These are phyloP conservation scores for Nycticebus coucang DNA, from an alignment of 2,113 vertebrate genomes.

Conservation along the genomic window DNA sequence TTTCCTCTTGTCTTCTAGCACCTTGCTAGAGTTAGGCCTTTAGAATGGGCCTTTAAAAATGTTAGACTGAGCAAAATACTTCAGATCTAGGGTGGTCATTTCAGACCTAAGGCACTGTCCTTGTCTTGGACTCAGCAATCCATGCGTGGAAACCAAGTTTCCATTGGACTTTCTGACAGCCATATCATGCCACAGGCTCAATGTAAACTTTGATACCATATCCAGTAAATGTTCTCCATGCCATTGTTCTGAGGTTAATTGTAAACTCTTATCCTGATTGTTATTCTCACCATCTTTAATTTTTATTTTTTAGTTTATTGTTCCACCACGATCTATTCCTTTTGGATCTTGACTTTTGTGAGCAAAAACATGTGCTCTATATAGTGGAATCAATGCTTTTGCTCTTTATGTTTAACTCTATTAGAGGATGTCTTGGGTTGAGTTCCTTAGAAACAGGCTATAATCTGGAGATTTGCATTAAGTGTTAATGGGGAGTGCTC, in stretches of 20 bases:
- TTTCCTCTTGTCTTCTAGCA: not conserved
- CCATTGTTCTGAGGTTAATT: not conserved
- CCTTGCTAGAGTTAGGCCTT: not conserved
- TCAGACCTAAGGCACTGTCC: not conserved
- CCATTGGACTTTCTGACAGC: not conserved
- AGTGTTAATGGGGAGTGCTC: not conserved
- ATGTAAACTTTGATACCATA: not conserved
- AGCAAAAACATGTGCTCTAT: not conserved
- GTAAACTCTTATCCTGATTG: not conserved
- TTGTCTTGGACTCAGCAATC: not conserved
- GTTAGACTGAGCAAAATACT: not conserved
- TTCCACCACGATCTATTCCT: not conserved
- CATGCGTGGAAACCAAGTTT: not conserved
- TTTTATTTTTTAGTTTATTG: conserved; percentile 2
- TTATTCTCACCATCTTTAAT: not conserved
- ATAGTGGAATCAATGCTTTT: not conserved
- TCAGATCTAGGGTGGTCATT: not conserved
- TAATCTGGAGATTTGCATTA: not conserved
- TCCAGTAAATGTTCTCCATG: not conserved
- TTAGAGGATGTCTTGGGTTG: not conserved
- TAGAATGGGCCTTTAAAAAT: not conserved
- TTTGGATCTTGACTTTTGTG: conserved; percentile 12
- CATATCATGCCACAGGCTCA: not conserved
- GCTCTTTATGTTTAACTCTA: not conserved
- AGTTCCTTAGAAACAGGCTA: not conserved